Evolutionary conservation across 2,888 invertebrate species (phyloP).

Genomic region (Tinea semifulvella): DNA sequence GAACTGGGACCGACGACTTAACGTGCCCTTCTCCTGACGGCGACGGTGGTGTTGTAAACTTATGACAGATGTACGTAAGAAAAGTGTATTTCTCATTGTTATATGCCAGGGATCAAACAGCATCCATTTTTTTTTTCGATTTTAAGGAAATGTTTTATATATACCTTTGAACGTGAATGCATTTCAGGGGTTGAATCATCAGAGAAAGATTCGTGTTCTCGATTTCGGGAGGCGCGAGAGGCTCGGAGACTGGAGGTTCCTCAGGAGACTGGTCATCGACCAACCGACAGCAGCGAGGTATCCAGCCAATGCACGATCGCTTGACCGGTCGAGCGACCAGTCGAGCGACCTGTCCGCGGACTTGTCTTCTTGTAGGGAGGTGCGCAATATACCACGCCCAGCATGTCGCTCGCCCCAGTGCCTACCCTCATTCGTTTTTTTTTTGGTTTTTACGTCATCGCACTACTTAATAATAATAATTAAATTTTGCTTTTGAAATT

Average conservation of each 20-base stretch:
- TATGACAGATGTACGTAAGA: too few relatives aligned
- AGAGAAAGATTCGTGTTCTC: slow-evolving; percentile 54
- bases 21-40: too few relatives aligned
- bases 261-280: slow-evolving; percentile 36
- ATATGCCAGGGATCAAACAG: too few relatives aligned
- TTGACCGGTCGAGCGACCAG: slow-evolving; percentile 6
- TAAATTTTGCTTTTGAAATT: too few relatives aligned
- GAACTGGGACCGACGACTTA: too few relatives aligned
- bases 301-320: slow-evolving; percentile 15
- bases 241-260: slow-evolving; percentile 54
- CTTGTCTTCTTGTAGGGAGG: slow-evolving; percentile 22
- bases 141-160: too few relatives aligned
- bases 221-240: slow-evolving; percentile 54
- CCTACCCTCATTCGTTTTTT: slow-evolving; percentile 5
- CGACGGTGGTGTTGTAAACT: too few relatives aligned
- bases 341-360: slow-evolving; percentile 3
- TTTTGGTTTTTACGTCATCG: too few relatives aligned
- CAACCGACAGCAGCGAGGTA: slow-evolving; percentile 63
- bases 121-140: too few relatives aligned
- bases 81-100: too few relatives aligned
- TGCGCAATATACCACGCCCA: slow-evolving; percentile 28
- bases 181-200: slow-evolving; percentile 45
- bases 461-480: too few relatives aligned
- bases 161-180: too few relatives aligned
- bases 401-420: slow-evolving; percentile 23